Evolutionary conservation across 2,888 invertebrate genomes (phyloP).

Genomic region (Anodontia alba): DNA sequence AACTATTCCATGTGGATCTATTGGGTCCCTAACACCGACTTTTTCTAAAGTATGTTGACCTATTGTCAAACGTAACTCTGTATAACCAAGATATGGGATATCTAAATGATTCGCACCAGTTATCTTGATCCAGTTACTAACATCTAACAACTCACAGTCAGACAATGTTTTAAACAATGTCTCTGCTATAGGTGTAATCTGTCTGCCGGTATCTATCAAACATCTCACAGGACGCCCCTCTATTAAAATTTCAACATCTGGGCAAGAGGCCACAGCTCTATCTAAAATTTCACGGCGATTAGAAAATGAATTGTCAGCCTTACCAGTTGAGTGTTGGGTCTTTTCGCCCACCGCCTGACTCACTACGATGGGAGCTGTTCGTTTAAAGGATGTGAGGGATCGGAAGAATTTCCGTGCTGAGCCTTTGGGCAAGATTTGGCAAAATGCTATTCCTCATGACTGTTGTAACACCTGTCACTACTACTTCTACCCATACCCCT

Average conservation of each 20-base stretch:
- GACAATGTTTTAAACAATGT: not conserved
- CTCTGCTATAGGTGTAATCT: not conserved
- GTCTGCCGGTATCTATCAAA: slow-evolving; percentile 2
- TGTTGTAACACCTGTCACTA: not conserved
- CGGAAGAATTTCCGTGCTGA: not conserved
- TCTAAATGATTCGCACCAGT: slow-evolving; percentile 2
- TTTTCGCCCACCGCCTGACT: slow-evolving; percentile 5
- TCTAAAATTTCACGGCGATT: not conserved
- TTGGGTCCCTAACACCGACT: slow-evolving; percentile 9
- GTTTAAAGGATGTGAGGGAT: not conserved
- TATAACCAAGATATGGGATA: slow-evolving; percentile 5
- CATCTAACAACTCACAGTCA: not conserved
- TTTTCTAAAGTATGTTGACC: not conserved
- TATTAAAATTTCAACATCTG: not conserved
- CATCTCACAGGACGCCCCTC: slow-evolving; percentile 8
- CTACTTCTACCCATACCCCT: not conserved
- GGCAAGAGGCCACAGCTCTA: not conserved
- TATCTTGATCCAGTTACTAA: slow-evolving; percentile 6
- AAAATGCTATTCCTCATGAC: not conserved
- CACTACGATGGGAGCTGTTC: not conserved
- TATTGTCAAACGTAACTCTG: slow-evolving; percentile 1
- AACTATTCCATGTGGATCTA: not conserved
- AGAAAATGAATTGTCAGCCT: not conserved
- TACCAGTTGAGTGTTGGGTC: not conserved
- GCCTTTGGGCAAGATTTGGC: not conserved